Percentiles rank a stretch among this genome's conserved stretches.
Evolutionary conservation across 2,113 vertebrate species (phyloP).

Genomic region (Prochilodus magdalenae): DNA sequence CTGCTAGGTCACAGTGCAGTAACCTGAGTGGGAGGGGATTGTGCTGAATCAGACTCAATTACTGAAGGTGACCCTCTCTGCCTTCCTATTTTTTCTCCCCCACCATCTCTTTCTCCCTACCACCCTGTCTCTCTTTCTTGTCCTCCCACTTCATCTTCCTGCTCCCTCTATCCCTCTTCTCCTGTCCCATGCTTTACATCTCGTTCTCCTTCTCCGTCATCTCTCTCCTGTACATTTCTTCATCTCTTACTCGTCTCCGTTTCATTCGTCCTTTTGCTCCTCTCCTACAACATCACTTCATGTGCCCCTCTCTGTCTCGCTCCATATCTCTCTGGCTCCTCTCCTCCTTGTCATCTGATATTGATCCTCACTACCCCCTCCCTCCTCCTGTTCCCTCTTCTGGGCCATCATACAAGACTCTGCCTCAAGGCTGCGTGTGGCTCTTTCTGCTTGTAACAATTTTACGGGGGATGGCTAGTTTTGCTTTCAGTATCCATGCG

Average conservation of each 20-base stretch:
- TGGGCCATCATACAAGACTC: slow-evolving; percentile 45
- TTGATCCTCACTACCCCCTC: slow-evolving; percentile 68
- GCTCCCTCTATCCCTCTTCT: slow-evolving; percentile 70
- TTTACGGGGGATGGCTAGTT: slow-evolving; percentile 65
- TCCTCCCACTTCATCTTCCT: slow-evolving; percentile 60
- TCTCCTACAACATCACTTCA: slow-evolving; percentile 51
- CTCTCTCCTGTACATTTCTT: slow-evolving; percentile 29
- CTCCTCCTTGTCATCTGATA: slow-evolving; percentile 74
- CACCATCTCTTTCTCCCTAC: slow-evolving; percentile 23
- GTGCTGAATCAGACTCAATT: slow-evolving; percentile 80
- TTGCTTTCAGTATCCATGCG: slow-evolving; percentile 55
- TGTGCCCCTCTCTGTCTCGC: slow-evolving; percentile 51
- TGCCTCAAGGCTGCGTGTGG: slow-evolving; percentile 70
- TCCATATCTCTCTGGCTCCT: slow-evolving; percentile 64
- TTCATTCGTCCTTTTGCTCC: slow-evolving; percentile 63
- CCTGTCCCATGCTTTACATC: slow-evolving; percentile 46
- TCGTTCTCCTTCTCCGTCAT: slow-evolving; percentile 42
- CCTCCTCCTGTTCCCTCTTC: slow-evolving; percentile 59
- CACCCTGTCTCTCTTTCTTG: slow-evolving; percentile 54
- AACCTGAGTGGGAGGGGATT: slow-evolving; percentile 74
- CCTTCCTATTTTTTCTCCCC: slow-evolving; percentile 59
- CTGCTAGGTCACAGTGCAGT: slow-evolving; percentile 72
- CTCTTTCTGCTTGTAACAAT: slow-evolving; percentile 70
- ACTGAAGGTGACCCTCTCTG: slow-evolving; percentile 80
- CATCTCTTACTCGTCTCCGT: slow-evolving; percentile 52